A percentile compares a stretch with the other conserved stretches of the same genome.
Evolutionary conservation across 2,888 invertebrate species (phyloP).

Genomic region (Galeruca laticollis): DNA sequence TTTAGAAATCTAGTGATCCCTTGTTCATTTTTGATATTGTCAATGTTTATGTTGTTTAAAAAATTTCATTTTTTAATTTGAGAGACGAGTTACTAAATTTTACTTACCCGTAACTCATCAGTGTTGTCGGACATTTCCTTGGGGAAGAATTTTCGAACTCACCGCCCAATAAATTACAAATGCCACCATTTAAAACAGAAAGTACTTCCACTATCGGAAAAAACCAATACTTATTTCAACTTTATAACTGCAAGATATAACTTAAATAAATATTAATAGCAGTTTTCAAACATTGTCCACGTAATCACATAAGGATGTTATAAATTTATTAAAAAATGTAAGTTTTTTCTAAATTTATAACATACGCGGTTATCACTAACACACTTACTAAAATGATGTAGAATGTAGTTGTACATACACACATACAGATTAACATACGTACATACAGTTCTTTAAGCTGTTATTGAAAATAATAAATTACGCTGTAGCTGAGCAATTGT

Average conservation of each 20-base stretch:
- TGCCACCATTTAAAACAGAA: constrained; percentile 52
- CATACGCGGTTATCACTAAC: constrained; percentile 24
- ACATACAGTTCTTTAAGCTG: background rate
- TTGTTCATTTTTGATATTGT: too few relatives aligned
- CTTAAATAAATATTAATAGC: background rate
- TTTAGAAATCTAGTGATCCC: too few relatives aligned
- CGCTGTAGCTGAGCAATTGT: background rate
- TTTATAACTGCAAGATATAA: background rate
- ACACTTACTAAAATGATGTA: constrained; percentile 6
- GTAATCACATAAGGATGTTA: constrained; percentile 3
- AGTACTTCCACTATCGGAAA: constrained; percentile 12
- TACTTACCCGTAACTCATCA: constrained; percentile 65
- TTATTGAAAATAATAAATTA: background rate
- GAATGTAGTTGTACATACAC: background rate
- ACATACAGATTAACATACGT: constrained; percentile 7
- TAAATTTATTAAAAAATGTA: background rate
- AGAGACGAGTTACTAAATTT: constrained; percentile 25
- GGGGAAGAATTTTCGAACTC: constrained; percentile 41
- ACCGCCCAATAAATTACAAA: constrained; percentile 45
- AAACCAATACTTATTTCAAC: constrained; percentile 3
- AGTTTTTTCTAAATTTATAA: background rate
- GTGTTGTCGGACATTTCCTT: constrained; percentile 66
- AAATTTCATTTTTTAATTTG: background rate
- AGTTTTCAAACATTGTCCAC: background rate
- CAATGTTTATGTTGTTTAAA: background rate